These are phyloP conservation scores for Sphenopsis melanotis DNA, from an alignment of 2,797 vertebrate species.

Conservation along the genomic window DNA sequence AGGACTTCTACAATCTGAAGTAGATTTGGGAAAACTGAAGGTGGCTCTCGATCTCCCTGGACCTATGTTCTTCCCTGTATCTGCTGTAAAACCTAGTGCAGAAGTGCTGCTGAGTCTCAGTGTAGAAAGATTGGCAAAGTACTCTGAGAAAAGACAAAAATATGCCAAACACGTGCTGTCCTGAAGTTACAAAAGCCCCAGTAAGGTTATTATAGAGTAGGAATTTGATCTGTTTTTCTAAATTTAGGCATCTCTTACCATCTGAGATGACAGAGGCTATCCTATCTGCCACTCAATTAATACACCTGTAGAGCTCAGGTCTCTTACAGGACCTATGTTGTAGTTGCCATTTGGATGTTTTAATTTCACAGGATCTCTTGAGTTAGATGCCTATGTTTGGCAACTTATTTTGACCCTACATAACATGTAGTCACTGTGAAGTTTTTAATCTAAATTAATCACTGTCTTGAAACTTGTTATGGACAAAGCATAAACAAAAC, in stretches of 20 bases:
- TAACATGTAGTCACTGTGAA: neutral
- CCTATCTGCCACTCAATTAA: neutral
- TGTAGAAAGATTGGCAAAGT: neutral
- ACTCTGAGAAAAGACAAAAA: neutral
- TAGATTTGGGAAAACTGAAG: neutral
- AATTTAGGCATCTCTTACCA: neutral
- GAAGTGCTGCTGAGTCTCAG: neutral
- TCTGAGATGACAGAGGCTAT: neutral
- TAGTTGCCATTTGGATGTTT: neutral
- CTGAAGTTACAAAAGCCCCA: neutral
- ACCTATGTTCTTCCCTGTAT: neutral
- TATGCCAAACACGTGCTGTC: neutral
- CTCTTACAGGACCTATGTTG: neutral
- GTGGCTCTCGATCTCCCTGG: neutral
- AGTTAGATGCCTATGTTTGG: neutral
- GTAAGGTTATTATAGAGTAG: neutral
- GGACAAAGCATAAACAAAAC: conserved; percentile 2
- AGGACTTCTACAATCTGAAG: neutral
- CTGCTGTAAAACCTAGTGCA: neutral
- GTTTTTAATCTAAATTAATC: conserved; percentile 6
- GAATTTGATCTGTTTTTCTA: neutral
- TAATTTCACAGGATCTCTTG: neutral
- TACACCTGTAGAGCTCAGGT: neutral
- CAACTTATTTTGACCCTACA: neutral
- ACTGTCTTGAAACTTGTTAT: neutral